Conservation (phyloP, 2,888 invertebrate species). For the Drosophila testacea region DNA sequence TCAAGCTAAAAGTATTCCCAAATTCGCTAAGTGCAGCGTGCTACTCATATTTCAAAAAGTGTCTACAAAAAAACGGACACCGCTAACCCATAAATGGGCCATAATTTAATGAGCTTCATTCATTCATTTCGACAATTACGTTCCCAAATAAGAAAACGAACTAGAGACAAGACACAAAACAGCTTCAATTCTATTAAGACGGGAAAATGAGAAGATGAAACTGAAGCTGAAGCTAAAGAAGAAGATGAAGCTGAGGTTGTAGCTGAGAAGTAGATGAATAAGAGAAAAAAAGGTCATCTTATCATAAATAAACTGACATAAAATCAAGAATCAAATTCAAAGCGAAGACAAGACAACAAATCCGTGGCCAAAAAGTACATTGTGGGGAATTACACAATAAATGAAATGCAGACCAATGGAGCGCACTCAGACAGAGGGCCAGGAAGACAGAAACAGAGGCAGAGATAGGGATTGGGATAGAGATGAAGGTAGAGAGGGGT, state of each 20-base stretch:
- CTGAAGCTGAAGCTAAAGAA: conserved; percentile 23
- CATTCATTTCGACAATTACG: conserved; percentile 60
- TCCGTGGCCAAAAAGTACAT: conserved; percentile 77
- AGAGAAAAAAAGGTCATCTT: conserved; percentile 75
- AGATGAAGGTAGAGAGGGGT: background rate
- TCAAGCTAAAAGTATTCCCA: background rate
- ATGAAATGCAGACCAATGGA: conserved; percentile 79
- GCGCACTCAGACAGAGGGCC: conserved; percentile 43
- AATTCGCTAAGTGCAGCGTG: conserved; percentile 50
- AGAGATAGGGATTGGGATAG: background rate
- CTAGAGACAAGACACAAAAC: conserved; percentile 42
- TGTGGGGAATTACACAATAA: conserved; percentile 78
- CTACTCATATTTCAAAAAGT: conserved; percentile 71
- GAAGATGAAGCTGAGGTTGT: conserved; percentile 11
- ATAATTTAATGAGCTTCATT: conserved; percentile 80
- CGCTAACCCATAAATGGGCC: conserved; percentile 62
- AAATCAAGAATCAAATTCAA: conserved; percentile 82
- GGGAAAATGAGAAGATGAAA: conserved; percentile 43
- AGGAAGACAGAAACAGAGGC: conserved; percentile 4
- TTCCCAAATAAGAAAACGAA: conserved; percentile 35
- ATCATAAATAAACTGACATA: conserved; percentile 82
- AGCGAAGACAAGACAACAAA: conserved; percentile 70
- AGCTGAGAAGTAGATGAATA: background rate
- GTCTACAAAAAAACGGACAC: conserved; percentile 24
- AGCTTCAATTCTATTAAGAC: conserved; percentile 59